Evolutionary conservation across 2,113 vertebrate species (phyloP).

Genomic region (Nannospalax galili): DNA sequence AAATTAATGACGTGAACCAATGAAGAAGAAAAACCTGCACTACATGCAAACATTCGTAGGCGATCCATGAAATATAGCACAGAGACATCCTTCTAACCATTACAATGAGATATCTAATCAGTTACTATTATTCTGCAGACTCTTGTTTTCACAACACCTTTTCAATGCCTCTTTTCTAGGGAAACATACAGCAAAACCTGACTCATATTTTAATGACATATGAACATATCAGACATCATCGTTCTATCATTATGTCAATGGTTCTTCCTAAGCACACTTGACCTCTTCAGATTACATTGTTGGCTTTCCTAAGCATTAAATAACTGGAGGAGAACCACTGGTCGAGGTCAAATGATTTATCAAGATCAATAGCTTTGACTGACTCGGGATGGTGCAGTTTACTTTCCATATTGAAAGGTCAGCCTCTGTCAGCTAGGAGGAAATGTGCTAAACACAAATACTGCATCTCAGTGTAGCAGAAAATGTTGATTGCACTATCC

Average conservation of each 20-base stretch:
- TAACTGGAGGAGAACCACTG: slow-evolving; percentile 54
- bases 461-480: neutral
- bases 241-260: neutral
- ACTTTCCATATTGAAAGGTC: slow-evolving; percentile 70
- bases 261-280: slow-evolving; percentile 36
- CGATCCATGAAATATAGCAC: neutral
- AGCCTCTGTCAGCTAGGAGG: slow-evolving; percentile 67
- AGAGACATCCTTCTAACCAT: neutral
- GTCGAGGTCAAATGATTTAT: slow-evolving; percentile 69
- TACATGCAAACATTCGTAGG: neutral
- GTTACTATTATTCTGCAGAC: neutral
- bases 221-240: neutral
- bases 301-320: slow-evolving; percentile 64
- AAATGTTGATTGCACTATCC: slow-evolving; percentile 8
- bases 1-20: neutral
- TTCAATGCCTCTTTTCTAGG: neutral
- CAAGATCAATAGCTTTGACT: slow-evolving; percentile 73
- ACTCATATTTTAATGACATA: neutral
- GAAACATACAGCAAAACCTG: neutral
- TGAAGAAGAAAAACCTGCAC: neutral
- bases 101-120: neutral
- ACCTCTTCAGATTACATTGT: slow-evolving; percentile 48
- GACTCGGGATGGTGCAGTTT: slow-evolving; percentile 53
- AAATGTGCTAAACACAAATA: slow-evolving; percentile 59
- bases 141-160: too few species aligned